Base-by-base conservation (phyloP, 2,113 vertebrate species). In the Coryphaenoides rupestris region DNA sequence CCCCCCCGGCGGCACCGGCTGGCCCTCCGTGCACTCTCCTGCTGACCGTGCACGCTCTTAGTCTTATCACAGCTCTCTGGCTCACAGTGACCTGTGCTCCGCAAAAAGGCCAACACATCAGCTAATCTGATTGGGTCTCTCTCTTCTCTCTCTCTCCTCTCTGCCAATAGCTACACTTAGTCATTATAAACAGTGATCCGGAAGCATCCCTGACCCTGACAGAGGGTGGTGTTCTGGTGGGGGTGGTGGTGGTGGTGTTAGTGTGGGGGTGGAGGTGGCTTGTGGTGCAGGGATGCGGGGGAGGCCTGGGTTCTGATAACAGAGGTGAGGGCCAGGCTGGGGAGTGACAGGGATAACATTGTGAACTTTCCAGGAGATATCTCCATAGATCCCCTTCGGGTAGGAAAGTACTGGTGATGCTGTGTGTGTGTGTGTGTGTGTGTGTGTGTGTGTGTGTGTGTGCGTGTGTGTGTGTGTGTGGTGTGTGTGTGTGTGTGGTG, bases 91-190 rank as follows among this genome's bases (percentile, higher is more conserved):
- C 73, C 73, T 68, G 52, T 69, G 73, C 73, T 79, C 71, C 63
- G 61, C 58, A 68, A 62, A 65, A 66, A 72, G 54, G 73, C 62
- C 76, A 75, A 83, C 76, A 76, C 77, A 68, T 69, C 40, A 23
- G 68, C 75, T 86, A 77, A 86, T 87, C 79, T 82, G 76, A 86
- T 82, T 74, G n/a, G n/a, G n/a, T n/a, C n/a, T 19, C 66, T 75
- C 73, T n/a, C n/a, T n/a, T 76, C 61, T 45, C 40, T 45, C 40
- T 45, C 40, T 45, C 40, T 45, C 40, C 13, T 5, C 5, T 13
- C 62, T 62, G 65, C 72, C 76, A 69, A 75, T 66, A n/a, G n/a
- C n/a, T n/a, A n/a, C n/a, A n/a, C n/a, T 85, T 74, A 78, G 67
- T 64, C 65, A 74, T 57, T 69, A 83, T 70, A 82, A 78, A 85